Base-by-base conservation (phyloP, 2,888 invertebrate genomes). In the Hoplodrina blanda region DNA sequence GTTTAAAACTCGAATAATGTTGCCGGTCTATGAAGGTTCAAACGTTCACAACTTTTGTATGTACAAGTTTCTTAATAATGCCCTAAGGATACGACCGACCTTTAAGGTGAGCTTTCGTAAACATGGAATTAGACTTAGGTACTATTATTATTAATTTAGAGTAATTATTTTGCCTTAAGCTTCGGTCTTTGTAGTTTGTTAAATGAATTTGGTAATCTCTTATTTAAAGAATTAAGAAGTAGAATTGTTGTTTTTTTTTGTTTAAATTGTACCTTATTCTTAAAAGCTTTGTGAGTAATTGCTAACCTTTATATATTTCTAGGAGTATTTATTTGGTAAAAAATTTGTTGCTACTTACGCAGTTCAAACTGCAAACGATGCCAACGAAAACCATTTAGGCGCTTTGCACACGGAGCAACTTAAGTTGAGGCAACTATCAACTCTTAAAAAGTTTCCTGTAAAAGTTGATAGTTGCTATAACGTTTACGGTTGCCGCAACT, bases 51-150 rank as follows among this genome's bases (percentile, higher is more conserved):
- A 37, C 13, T 62, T 71, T 60, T 49, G 37, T 76, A 19, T 37
- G 46, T 41, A 53, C 60, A 76, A 68, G 68, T 78, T 63, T 76
- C 52, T 50, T 78, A 73, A 68, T 76, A 73, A 78, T 46, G 55
- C 73, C 60, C 52, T 6, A 25, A 46, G 53, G 73, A 54, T 25
- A 67, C 41, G 30, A 44, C 2, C 10, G 56, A 49, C 61, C 71
- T 63, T 67, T 67, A 77, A 78, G 60, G 63, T 61, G 55, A 49
- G 53, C 8, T 73, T 15, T 37, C 30, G 15, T 52, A 0, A 73
- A 50, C 61, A 62, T 37, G 37, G 41, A 30, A 44, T 60, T 41
- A 1, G 2, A 54, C 11, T 30, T 10, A 19, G 33, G 5, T 41
- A 7, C 10, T 62, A 19, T 8, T 5, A 44, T n/a, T 46, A 20